A percentile compares a stretch with the other conserved stretches of the same genome.
phyloP scores from a whole-genome alignment of 2,888 invertebrate species.

The Ophraella communa region DNA sequence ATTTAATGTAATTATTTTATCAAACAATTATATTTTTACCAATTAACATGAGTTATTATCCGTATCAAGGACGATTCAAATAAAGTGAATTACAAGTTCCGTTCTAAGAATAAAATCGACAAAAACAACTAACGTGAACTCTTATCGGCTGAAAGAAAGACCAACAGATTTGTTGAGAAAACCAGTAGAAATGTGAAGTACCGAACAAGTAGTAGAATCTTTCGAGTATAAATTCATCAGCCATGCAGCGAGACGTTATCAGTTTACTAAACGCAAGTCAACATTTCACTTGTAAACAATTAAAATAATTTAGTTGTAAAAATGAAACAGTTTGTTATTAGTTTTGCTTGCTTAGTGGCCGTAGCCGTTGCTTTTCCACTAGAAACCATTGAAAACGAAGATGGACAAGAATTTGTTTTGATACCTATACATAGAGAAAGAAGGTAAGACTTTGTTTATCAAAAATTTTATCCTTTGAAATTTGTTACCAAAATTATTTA shows the following conservation, averaged over 20 bases:
- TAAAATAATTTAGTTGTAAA: too few species aligned
- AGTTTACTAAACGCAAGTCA: background rate
- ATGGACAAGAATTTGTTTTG: conserved; percentile 32
- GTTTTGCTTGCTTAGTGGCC: conserved; percentile 17
- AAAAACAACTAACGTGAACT: background rate
- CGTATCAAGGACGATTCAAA: too few species aligned
- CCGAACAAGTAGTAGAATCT: background rate
- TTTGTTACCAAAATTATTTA: background rate
- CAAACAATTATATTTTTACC: too few species aligned
- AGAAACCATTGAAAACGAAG: conserved; percentile 34
- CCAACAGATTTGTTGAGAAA: background rate
- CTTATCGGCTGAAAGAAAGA: background rate
- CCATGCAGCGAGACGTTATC: background rate
- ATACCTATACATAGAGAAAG: conserved; percentile 30
- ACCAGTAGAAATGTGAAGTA: background rate
- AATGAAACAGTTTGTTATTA: conserved; percentile 31
- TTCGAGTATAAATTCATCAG: background rate
- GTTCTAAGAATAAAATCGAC: background rate
- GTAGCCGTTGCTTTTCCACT: conserved; percentile 30
- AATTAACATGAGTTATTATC: too few species aligned
- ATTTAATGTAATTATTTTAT: too few species aligned
- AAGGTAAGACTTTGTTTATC: conserved; percentile 26
- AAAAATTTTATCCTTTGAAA: background rate
- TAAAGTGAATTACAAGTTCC: background rate
- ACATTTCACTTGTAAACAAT: background rate